Conservation (phyloP, 2,797 vertebrate species). For the Takifugu rubripes region DNA sequence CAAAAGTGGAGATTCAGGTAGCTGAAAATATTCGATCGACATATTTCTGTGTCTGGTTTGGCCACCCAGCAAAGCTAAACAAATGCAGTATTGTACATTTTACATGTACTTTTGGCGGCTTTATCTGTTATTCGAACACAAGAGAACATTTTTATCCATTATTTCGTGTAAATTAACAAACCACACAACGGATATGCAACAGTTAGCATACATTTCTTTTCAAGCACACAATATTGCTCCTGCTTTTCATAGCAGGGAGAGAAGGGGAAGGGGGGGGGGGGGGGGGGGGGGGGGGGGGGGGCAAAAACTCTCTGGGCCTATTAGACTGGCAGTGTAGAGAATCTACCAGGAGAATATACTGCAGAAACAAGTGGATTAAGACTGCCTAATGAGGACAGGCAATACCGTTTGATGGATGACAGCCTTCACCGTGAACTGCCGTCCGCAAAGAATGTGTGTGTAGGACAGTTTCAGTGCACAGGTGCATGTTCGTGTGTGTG, state of each 20-base stretch:
- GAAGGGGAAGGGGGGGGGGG: background rate
- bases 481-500: slow-evolving; percentile 22
- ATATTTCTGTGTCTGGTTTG: no score
- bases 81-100: no score
- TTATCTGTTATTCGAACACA: background rate
- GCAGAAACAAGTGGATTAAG: slow-evolving; percentile 75
- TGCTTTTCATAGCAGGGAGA: slow-evolving; percentile 13
- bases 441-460: slow-evolving; percentile 28
- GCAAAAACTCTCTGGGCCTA: slow-evolving; percentile 34
- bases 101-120: no score
- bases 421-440: slow-evolving; percentile 51
- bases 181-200: background rate
- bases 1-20: no score
- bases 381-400: slow-evolving; percentile 74
- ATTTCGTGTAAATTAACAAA: background rate
- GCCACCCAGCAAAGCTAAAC: no score
- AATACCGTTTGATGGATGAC: slow-evolving; percentile 75
- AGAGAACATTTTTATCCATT: background rate
- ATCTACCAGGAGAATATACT: slow-evolving; percentile 63
- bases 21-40: no score
- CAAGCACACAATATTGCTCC: slow-evolving; percentile 17
- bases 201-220: background rate
- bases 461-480: slow-evolving; percentile 8
- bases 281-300: background rate
- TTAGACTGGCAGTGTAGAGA: slow-evolving; percentile 51